phyloP scores from a whole-genome alignment of 2,113 vertebrate species.

The human (Homo sapiens) region DNA sequence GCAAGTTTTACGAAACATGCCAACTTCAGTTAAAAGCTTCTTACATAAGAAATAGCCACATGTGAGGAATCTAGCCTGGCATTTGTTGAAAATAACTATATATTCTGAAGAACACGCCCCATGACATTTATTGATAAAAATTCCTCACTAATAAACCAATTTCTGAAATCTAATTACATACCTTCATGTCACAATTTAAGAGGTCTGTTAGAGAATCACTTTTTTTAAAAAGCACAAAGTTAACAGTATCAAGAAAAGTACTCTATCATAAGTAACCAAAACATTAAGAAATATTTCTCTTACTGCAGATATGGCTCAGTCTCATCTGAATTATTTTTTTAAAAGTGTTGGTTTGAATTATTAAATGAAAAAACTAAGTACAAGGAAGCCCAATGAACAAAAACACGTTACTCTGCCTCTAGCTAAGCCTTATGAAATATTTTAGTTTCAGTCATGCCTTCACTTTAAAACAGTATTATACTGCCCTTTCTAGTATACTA shows the following conservation, averaged over 20 bases:
- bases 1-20: constrained; percentile 64
- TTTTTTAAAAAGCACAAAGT: constrained; percentile 59
- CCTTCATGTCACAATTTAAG: constrained; percentile 49
- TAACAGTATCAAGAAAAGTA: constrained; percentile 71
- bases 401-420: background rate
- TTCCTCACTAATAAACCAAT: constrained; percentile 42
- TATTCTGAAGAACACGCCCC: constrained; percentile 30
- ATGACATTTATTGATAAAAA: constrained; percentile 49
- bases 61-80: constrained; percentile 6
- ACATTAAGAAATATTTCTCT: constrained; percentile 60
- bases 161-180: constrained; percentile 50
- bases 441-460: constrained; percentile 56
- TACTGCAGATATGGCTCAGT: constrained; percentile 73
- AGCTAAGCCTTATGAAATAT: background rate
- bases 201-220: constrained; percentile 40
- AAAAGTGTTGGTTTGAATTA: background rate
- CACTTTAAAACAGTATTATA: constrained; percentile 36
- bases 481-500: constrained; percentile 53
- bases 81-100: constrained; percentile 38
- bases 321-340: constrained; percentile 3
- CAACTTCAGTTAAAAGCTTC: constrained; percentile 58
- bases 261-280: constrained; percentile 44
- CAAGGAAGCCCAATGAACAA: constrained; percentile 16
- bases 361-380: constrained; percentile 17
- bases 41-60: constrained; percentile 45